Base-by-base conservation (phyloP, 2,113 vertebrate genomes). In the Helogale parvula region DNA sequence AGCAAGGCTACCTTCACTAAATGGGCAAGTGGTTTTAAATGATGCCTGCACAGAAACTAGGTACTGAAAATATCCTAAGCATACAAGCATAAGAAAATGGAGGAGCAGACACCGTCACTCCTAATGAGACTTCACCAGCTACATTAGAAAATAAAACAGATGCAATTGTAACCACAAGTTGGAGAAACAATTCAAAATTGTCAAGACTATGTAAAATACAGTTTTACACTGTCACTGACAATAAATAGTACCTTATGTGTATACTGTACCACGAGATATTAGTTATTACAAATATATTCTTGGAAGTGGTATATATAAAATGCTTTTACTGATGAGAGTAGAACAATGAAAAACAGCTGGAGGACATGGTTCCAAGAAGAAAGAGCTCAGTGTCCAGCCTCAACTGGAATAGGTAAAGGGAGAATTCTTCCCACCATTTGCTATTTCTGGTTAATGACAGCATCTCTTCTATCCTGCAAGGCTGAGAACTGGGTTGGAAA, bases 161-260 rank as follows among this genome's bases (percentile, higher is more conserved):
- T 17, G 38, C 52, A 72, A 57, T 35, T 50, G n/a, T 68, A 41
- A 95, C 41, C 54, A 69, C n/a, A 93, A 29, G 66, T 47, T 68
- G 27, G 69, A 35, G 38, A 87, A 88, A 94, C n/a, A 47, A 57
- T 21, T 83, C 82, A 88, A 83, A 97, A 90, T 90, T 29, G 87
- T 82, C 33, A 87, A 90, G 66, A 90, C 63, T 50, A 82, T 41
- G 10, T 38, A 77, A 90, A 86, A 82, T 60, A 89, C 1, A 87
- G 31, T 25, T 94, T 71, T 65, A 68, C 3, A 77, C 54, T 65
- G 9, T 84, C 33, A 91, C 15, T 38, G 60, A 45, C 17, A 66
- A 38, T 69, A 69, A 93, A 89, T 33, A 68, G 5, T 69, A 47
- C 27, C 33, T 33, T 79, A 15, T 27, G 7, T 79, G 4, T 33